Conservation (phyloP, 1,140 invertebrate genomes). For the Leptopilina clavipes region DNA sequence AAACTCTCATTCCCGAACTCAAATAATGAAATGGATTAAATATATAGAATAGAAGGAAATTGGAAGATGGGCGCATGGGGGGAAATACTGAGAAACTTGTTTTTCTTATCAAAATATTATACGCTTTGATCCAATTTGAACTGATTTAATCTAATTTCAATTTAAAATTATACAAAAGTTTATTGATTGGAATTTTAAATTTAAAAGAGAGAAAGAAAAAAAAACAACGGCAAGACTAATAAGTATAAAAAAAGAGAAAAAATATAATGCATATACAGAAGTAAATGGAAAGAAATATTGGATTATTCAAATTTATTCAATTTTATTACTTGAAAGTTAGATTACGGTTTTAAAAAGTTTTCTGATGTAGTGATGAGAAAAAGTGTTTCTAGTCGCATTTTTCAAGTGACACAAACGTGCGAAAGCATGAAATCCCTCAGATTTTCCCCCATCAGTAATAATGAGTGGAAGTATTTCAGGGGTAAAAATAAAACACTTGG, state of each 20-base stretch:
- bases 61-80: background rate
- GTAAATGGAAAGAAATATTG: background rate
- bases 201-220: background rate
- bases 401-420: background rate
- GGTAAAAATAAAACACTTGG: constrained; percentile 33
- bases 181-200: constrained; percentile 6
- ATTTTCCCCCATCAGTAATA: background rate
- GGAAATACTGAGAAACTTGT: background rate
- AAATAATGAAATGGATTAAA: background rate
- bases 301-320: background rate
- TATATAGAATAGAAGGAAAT: background rate
- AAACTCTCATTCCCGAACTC: constrained; percentile 9
- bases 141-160: constrained; percentile 13
- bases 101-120: background rate
- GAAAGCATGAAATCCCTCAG: constrained; percentile 42
- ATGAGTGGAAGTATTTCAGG: constrained; percentile 40
- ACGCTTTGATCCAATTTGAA: background rate
- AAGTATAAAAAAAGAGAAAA: background rate
- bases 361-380: background rate
- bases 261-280: background rate
- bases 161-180: constrained; percentile 6
- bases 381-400: background rate
- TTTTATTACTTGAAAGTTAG: background rate
- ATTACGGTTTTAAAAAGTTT: background rate
- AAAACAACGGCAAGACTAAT: background rate